Conservation (phyloP, 2,888 invertebrate species). For the Perdita meconis region DNA sequence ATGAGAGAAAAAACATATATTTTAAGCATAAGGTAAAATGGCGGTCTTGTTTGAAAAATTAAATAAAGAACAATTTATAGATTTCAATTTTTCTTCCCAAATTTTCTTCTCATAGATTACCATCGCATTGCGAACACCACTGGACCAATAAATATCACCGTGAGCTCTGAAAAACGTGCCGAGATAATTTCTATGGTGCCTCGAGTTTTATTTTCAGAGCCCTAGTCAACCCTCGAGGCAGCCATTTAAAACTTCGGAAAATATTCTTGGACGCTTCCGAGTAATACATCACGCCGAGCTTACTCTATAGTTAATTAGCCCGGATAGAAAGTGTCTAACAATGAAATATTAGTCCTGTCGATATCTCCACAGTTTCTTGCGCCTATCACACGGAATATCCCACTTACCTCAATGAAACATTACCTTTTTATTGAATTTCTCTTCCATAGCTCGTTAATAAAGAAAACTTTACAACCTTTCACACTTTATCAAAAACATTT, state of each 20-base stretch:
- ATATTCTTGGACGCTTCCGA: slow-evolving; percentile 13
- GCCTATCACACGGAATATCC: neutral
- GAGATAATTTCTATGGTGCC: slow-evolving; percentile 25
- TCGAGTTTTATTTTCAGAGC: slow-evolving; percentile 28
- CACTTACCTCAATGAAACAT: neutral
- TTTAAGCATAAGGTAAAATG: no score
- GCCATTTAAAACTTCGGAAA: slow-evolving; percentile 41
- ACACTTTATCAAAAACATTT: no score
- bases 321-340: slow-evolving; percentile 36
- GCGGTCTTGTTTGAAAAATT: no score
- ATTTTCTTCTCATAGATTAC: neutral
- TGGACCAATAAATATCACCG: slow-evolving; percentile 11
- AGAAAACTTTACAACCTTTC: no score
- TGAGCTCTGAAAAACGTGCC: neutral
- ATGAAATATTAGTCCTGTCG: slow-evolving; percentile 35
- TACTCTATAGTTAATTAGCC: slow-evolving; percentile 42
- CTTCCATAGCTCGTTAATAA: no score
- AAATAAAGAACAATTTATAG: slow-evolving; percentile 1
- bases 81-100: no score
- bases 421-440: neutral
- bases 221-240: neutral
- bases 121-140: slow-evolving; percentile 2
- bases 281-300: slow-evolving; percentile 6
- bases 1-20: neutral
- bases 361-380: neutral